phyloP scores from a whole-genome alignment of 2,797 vertebrate species.

The Novumbra hubbsi region DNA sequence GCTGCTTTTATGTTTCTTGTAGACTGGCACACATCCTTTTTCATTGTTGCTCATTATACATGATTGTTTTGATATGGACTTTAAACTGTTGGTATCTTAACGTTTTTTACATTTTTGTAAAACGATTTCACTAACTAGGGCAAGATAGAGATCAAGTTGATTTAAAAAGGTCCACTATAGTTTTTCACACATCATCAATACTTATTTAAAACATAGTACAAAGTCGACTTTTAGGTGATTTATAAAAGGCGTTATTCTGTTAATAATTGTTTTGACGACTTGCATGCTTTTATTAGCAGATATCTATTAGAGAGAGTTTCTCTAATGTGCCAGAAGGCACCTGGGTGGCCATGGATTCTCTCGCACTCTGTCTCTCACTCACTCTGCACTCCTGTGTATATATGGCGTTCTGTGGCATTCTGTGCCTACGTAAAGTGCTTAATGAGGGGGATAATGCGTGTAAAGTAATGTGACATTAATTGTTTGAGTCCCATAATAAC shows the following conservation, averaged over 20 bases:
- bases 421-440: conserved; percentile 56
- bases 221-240: too few relatives aligned
- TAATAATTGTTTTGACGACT: background rate
- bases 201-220: background rate
- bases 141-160: background rate
- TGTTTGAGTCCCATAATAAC: conserved; percentile 65
- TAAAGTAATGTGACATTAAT: conserved; percentile 70
- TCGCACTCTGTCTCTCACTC: conserved; percentile 4
- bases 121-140: too few relatives aligned
- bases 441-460: conserved; percentile 67
- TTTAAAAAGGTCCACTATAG: background rate
- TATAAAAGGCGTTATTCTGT: background rate
- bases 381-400: conserved; percentile 35
- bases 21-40: too few relatives aligned
- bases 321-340: conserved; percentile 27
- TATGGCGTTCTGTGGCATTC: conserved; percentile 59
- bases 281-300: background rate
- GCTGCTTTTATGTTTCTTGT: too few relatives aligned
- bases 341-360: conserved; percentile 25
- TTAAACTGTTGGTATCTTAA: too few relatives aligned
- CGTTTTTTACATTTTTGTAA: too few relatives aligned
- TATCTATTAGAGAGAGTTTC: conserved; percentile 30
- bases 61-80: too few relatives aligned
- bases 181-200: background rate
- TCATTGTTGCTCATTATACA: too few relatives aligned